Conservation (phyloP, 1,140 invertebrate species). For the Calephelis nemesis region DNA sequence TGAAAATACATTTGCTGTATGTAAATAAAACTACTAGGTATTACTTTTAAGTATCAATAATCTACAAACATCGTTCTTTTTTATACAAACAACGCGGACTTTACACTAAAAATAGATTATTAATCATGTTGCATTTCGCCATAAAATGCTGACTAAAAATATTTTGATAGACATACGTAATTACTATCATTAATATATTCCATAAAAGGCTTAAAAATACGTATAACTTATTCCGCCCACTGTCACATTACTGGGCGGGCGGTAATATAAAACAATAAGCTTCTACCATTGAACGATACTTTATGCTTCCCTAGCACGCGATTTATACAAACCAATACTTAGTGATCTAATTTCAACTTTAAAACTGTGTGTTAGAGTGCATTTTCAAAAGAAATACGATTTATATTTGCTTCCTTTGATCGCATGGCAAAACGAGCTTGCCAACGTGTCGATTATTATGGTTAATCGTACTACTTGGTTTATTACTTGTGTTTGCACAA, state of each 20-base stretch:
- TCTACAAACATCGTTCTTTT: not conserved
- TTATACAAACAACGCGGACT: not conserved
- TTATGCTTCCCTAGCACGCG: constrained; percentile 63
- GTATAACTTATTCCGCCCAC: constrained; percentile 49
- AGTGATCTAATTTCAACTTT: constrained; percentile 30
- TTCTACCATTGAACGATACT: constrained; percentile 59
- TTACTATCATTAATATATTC: constrained; percentile 13
- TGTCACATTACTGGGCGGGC: constrained; percentile 63
- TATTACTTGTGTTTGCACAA: constrained; percentile 35
- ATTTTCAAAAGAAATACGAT: constrained; percentile 4
- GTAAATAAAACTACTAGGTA: too few relatives aligned
- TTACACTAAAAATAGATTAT: not conserved
- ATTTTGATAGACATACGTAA: constrained; percentile 8
- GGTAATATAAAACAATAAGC: constrained; percentile 74
- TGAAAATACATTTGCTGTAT: too few relatives aligned
- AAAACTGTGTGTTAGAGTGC: constrained; percentile 12
- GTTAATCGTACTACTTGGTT: constrained; percentile 40
- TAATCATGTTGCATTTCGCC: not conserved
- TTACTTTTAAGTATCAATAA: not conserved
- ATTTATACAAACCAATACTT: constrained; percentile 31
- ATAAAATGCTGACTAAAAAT: constrained; percentile 1
- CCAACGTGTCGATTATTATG: constrained; percentile 47
- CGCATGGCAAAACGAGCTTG: constrained; percentile 40
- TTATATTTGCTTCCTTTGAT: constrained; percentile 34
- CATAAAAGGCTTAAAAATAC: constrained; percentile 10